phyloP scores from a whole-genome alignment of 2,113 vertebrate species.

The Myotis yumanensis region DNA sequence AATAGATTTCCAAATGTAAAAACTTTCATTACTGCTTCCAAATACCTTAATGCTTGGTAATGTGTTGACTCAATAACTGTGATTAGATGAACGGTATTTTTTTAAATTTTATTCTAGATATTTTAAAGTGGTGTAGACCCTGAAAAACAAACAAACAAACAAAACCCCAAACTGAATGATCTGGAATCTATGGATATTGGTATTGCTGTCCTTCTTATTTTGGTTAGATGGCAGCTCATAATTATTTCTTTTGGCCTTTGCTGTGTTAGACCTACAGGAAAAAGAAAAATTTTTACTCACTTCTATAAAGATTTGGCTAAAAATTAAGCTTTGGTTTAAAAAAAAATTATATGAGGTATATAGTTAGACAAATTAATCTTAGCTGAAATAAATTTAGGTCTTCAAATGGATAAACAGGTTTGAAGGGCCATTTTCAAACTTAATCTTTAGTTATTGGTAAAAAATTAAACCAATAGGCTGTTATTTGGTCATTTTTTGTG shows the following conservation, averaged over 20 bases:
- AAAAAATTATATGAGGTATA: background rate
- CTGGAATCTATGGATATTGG: background rate
- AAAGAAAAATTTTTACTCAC: background rate
- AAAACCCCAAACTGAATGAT: background rate
- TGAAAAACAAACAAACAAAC: background rate
- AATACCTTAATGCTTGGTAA: background rate
- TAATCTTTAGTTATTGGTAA: background rate
- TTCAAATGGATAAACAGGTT: background rate
- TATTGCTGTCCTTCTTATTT: background rate
- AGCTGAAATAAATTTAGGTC: background rate
- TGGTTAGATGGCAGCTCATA: background rate
- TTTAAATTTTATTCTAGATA: background rate
- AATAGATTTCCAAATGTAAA: background rate
- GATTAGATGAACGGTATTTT: background rate
- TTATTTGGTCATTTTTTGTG: background rate
- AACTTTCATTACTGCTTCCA: background rate
- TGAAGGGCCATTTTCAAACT: background rate
- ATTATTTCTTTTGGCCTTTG: background rate
- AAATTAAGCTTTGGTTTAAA: background rate
- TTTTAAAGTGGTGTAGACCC: background rate
- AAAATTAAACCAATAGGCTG: background rate
- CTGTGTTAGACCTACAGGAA: background rate
- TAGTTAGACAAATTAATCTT: background rate
- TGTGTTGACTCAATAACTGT: background rate
- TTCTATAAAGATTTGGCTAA: background rate